A percentile compares a stretch with the other conserved stretches of the same genome.
Evolutionary conservation across 2,113 vertebrate genomes (phyloP).

Genomic region (Actenoides hombroni): DNA sequence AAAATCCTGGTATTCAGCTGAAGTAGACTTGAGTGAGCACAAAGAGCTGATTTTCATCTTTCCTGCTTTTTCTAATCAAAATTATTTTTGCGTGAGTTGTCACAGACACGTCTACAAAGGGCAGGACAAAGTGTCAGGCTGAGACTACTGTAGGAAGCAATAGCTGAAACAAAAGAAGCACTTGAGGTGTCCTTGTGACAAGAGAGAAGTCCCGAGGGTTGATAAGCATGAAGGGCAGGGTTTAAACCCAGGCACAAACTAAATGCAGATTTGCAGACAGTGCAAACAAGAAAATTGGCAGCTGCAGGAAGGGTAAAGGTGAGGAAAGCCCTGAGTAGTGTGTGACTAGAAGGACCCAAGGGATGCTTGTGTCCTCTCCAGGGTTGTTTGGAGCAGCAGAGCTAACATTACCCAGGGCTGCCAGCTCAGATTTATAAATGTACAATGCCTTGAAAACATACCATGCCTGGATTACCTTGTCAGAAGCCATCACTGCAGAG

Average conservation of each 20-base stretch:
- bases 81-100: background rate
- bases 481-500: background rate
- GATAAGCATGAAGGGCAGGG: background rate
- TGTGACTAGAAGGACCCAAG: background rate
- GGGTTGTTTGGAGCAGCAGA: background rate
- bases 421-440: background rate
- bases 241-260: background rate
- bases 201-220: background rate
- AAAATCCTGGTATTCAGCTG: background rate
- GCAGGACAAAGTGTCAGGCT: background rate
- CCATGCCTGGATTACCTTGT: constrained; percentile 17
- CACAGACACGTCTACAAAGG: background rate
- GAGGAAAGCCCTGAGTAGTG: background rate
- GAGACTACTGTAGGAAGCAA: background rate
- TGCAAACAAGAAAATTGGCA: background rate
- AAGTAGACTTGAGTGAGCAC: background rate
- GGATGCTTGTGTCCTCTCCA: background rate
- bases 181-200: background rate
- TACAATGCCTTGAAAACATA: background rate
- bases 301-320: background rate
- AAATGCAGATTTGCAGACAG: background rate
- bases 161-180: background rate
- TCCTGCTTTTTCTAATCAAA: background rate
- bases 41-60: background rate
- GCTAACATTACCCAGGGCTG: background rate